Percentiles rank a stretch among this genome's conserved stretches.
phyloP scores from a whole-genome alignment of 2,113 vertebrate species.

The Triplophysa dalaica region DNA sequence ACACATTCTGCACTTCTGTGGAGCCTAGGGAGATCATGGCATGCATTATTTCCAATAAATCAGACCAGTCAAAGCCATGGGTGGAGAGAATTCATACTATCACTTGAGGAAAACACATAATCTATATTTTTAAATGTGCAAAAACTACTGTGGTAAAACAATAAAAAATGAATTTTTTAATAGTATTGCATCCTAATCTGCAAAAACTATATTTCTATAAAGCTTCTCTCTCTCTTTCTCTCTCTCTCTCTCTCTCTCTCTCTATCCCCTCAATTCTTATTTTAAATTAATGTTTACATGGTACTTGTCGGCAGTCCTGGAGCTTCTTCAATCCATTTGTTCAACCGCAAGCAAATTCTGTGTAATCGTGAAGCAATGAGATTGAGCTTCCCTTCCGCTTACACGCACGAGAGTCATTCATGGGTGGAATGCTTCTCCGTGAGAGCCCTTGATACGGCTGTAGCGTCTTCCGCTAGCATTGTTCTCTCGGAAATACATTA shows the following conservation, averaged over 20 bases:
- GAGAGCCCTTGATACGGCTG: constrained; percentile 25
- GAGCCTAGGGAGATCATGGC: constrained; percentile 38
- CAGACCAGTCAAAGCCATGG: constrained; percentile 45
- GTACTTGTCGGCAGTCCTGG: constrained; percentile 60
- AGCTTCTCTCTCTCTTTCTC: neutral
- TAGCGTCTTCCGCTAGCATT: constrained; percentile 21
- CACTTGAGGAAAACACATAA: constrained; percentile 42
- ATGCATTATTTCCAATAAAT: constrained; percentile 61
- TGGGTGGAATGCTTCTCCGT: constrained; percentile 27
- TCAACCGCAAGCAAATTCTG: constrained; percentile 51
- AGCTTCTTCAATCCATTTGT: constrained; percentile 43
- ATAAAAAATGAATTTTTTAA: constrained; percentile 50
- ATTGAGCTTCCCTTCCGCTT: constrained; percentile 39
- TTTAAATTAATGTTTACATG: constrained; percentile 44
- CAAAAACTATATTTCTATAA: neutral
- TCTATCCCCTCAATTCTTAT: constrained; percentile 40
- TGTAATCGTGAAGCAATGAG: constrained; percentile 58
- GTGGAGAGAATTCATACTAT: neutral
- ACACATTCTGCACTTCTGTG: constrained; percentile 34
- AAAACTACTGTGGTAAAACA: constrained; percentile 41
- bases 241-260: too few relatives aligned
- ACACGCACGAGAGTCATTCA: constrained; percentile 32
- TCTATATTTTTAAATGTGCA: constrained; percentile 19
- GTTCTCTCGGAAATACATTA: constrained; percentile 52
- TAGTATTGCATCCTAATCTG: constrained; percentile 15